These are phyloP conservation scores for Sebastiscus tertius DNA, from an alignment of 2,797 vertebrate genomes.

Conservation along the genomic window DNA sequence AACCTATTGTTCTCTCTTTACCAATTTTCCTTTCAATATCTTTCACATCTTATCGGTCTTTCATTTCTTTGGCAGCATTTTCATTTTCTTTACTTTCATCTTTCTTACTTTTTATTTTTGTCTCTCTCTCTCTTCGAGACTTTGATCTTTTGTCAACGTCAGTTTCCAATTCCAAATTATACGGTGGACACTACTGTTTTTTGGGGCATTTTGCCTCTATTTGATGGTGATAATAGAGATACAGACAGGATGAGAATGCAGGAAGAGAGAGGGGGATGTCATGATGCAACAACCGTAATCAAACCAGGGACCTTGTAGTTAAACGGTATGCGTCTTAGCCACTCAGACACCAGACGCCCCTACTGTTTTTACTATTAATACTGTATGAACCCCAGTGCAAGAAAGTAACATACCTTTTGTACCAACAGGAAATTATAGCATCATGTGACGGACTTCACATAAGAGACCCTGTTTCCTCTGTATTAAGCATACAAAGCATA, in stretches of 20 bases:
- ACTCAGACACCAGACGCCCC: not conserved
- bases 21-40: slow-evolving; percentile 71
- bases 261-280: not conserved
- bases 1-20: slow-evolving; percentile 72
- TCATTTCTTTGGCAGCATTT: slow-evolving; percentile 40
- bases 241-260: not conserved
- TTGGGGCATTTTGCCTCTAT: not conserved
- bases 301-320: not conserved
- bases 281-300: not conserved
- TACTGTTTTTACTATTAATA: not conserved
- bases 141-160: slow-evolving; percentile 40
- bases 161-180: slow-evolving; percentile 16
- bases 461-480: not conserved
- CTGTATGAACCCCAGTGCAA: not conserved
- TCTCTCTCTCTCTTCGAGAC: slow-evolving; percentile 17
- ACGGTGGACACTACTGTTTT: not conserved
- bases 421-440: not conserved
- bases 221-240: not conserved
- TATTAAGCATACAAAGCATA: not conserved
- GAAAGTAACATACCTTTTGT: not conserved
- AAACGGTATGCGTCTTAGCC: not conserved
- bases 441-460: not conserved
- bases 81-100: slow-evolving; percentile 50
- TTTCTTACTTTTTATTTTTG: slow-evolving; percentile 39
- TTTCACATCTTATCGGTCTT: slow-evolving; percentile 70